Evolutionary conservation across 2,888 invertebrate genomes (phyloP), one percentile per base, ranked within the genome.

Genomic region (Andrena fulva): DNA sequence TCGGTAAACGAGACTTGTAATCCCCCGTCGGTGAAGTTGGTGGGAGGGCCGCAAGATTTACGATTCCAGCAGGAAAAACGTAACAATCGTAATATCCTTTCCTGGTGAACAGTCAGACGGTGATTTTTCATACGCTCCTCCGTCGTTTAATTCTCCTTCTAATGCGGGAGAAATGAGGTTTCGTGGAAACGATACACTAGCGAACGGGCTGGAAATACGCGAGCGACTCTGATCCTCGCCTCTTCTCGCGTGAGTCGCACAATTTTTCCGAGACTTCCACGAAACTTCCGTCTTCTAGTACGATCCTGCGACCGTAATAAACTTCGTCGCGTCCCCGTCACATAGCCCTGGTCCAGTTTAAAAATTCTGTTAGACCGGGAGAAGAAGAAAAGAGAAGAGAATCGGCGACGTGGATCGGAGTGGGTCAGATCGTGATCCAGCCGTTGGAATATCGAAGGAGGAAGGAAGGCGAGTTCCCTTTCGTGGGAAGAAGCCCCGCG

Each of bases 1-100:
- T 33, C 56, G 8, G 59, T 29, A 64, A 77, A 74, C 79, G 76
- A 79, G 75, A 68, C 60, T 72, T 54, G 82, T 70, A 64, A 78
- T 63, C 69, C 60, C 54, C 52, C 24, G 54, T 20, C 52, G 69
- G 54, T 56, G 77, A 78, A 80, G 74, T 77, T 75, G 33, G 60
- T 68, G 59, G 75, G 20, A 52, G 71, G 12, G 67, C 54, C 76
- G 33, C 54, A 85, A 87, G 87, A 87, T 87, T 87, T 87, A 87
- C 87, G 85, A 79, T 71, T 71, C 75, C 56, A 69, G 77, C 66
- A 77, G 74, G 84, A 87, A 76, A 75, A 87, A 64, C 80, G 85
- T 66, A 85, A 85, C 85, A 83, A 84, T 76, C 79, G 87, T 83
- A 77, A 87, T 85, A 84, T 87, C 79, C 80, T 85, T 76, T 77